Conservation (phyloP, 2,113 vertebrate genomes). For the Natator depressus region DNA sequence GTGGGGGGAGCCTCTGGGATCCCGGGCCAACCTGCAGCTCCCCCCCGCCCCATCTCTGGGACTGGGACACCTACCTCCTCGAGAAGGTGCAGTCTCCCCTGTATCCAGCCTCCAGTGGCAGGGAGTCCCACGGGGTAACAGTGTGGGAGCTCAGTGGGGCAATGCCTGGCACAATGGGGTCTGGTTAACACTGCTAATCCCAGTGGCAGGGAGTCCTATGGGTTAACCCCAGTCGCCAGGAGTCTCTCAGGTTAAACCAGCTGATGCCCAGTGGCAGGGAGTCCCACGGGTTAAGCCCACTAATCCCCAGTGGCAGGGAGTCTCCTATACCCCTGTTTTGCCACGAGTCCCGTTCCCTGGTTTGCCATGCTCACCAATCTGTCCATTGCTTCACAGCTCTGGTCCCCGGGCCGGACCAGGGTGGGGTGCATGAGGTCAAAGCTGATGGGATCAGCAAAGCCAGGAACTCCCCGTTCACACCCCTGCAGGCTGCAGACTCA, state of each 20-base stretch:
- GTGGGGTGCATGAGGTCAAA: neutral
- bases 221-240: neutral
- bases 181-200: neutral
- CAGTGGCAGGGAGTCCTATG: no score
- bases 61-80: neutral
- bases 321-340: neutral
- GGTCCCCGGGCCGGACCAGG: no score
- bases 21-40: neutral
- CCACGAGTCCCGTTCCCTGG: no score
- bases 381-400: no score
- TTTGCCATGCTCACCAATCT: neutral
- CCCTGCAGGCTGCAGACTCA: neutral
- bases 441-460: neutral
- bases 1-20: neutral
- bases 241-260: no score
- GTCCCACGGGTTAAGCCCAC: no score
- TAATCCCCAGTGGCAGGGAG: no score
- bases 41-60: no score
- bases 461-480: no score
- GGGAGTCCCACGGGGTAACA: neutral
- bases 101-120: neutral
- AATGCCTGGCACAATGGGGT: neutral
- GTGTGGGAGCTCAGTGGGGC: neutral
- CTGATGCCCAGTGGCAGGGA: no score
- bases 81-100: neutral